Evolutionary conservation across 2,888 invertebrate genomes (phyloP), one percentile per base, ranked within the genome.

Genomic region (Xestia xanthographa): DNA sequence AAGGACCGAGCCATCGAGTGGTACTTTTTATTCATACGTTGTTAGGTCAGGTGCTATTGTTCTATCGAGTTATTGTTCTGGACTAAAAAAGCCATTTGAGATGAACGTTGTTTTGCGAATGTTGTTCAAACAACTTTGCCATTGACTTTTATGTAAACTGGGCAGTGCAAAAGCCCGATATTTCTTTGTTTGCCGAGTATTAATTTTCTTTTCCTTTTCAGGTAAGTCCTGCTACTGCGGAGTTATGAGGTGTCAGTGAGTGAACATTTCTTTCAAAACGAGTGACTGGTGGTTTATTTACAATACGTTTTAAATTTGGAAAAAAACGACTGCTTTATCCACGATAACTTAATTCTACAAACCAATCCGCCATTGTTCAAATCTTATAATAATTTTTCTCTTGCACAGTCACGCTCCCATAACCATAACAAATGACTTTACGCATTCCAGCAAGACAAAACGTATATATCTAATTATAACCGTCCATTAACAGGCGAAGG

Each of bases 401-500:
- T 82, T 65, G 63, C 43, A 26, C 63, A 50, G 83, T 71, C 78
- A 82, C 62, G 83, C 70, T 83, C 68, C 72, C 70, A 85, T 76
- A 68, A 82, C 48, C 65, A 68, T 72, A 74, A 75, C 56, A 71
- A 86, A 77, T 48, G 62, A 67, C 66, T 71, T 71, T 73, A 72
- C 50, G 79, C 84, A 87, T 82, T 78, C 79, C 83, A 87, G 87
- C 88, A 91, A 90, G 90, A 89, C 89, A 89, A 87, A 83, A 74
- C 74, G 72, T 79, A 79, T 79, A 79, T 91, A 79, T 91, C 91
- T 92, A 92, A 94, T 94, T 94, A 93, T 93, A 92, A 86, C 83
- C 80, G 88, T 85, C 87, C 86, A 90, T 93, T 93, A 94, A 91
- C 90, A 85, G 89, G 82, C 88, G 92, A 92, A 92, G 92, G 92